Evolutionary conservation across 2,113 vertebrate genomes (phyloP), one percentile per base, ranked within the genome.

Genomic region (Dolichallabes microphthalmus): DNA sequence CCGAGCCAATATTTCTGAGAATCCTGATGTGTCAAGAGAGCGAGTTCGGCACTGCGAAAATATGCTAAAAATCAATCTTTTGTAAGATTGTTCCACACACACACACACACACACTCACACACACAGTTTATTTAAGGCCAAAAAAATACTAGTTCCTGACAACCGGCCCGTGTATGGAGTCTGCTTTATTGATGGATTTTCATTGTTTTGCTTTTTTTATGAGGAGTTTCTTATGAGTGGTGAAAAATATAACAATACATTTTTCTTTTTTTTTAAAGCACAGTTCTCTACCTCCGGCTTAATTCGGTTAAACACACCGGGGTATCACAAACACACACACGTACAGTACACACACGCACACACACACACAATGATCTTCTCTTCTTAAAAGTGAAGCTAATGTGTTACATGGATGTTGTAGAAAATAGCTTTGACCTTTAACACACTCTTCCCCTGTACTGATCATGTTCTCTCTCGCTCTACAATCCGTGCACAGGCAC

Each of bases 11-110:
- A 27, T 63, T 57, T 53, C 58, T 11, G 35, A 10, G 20, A 39
- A 71, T 74, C 68, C 64, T 71, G 13, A 39, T 63, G 55, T 76
- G 75, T 57, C 53, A 57, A 55, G 57, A 71, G 87, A 82, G 64
- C 6, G 50, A 35, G 69, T 61, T 35, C 25, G 20, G 57, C 79
- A 14, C 22, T 52, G 25, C 22, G 17, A 75, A 71, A 81, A 81
- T 45, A 87, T 45, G 30, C 39, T n/a, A 2, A 55, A 77, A 85
- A 39, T 77, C 22, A 25, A 60, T 75, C 77, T 64, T 27, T 35
- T n/a, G 7, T 25, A 60, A 35, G n/a, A n/a, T n/a, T n/a, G n/a
- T n/a, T n/a, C n/a, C n/a, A n/a, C n/a, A n/a, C n/a, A n/a, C n/a
- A n/a, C n/a, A n/a, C n/a, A n/a, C n/a, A n/a, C n/a, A n/a, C n/a